Base-by-base conservation (phyloP, 2,113 vertebrate species). In the Phalacrocorax brasilianus region DNA sequence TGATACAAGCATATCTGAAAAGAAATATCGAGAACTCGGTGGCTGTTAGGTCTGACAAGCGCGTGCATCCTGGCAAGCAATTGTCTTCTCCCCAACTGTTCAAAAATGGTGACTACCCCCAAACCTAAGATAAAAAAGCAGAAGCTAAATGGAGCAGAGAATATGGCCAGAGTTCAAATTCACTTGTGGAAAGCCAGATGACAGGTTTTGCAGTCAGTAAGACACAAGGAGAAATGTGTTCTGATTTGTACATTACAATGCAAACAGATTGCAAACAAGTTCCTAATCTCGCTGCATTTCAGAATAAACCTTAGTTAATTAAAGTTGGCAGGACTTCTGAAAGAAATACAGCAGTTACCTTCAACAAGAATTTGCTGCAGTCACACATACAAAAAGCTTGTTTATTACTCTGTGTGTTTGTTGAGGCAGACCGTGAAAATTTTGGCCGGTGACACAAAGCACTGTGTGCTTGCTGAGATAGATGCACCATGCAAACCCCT, bases 201-300 rank as follows among this genome's bases (percentile, higher is more conserved):
- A 63, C 58, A 83, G 85, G 62, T 63, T 91, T 42, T 58, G 71
- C 81, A 75, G 73, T 8, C 80, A n/a, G 61, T 22, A n/a, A 89
- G 86, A 17, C 68, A 42, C 1, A 1, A 44, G 55, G 12, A 95
- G n/a, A 83, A 45, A 56, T 4, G 4, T 62, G 81, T 73, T 89
- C 84, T 11, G 49, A 13, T 77, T 3, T 76, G 81, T 79, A 19
- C n/a, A 76, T 78, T 89, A 87, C 87, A 74, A 65, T 16, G 49
- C 77, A 88, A 94, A 85, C 74, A 78, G 87, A 91, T 82, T n/a
- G 91, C 82, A 74, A 88, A 91, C 94, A 83, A 91, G 58, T 44
- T 76, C 62, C 81, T 88, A 45, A 96, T 88, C 82, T 85, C 23
- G 0, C 87, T 4, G 35, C 24, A 4, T 70, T 16, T 66, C 85